phyloP scores from a whole-genome alignment of 2,113 vertebrate species.

The Gnathonemus longibarbis region DNA sequence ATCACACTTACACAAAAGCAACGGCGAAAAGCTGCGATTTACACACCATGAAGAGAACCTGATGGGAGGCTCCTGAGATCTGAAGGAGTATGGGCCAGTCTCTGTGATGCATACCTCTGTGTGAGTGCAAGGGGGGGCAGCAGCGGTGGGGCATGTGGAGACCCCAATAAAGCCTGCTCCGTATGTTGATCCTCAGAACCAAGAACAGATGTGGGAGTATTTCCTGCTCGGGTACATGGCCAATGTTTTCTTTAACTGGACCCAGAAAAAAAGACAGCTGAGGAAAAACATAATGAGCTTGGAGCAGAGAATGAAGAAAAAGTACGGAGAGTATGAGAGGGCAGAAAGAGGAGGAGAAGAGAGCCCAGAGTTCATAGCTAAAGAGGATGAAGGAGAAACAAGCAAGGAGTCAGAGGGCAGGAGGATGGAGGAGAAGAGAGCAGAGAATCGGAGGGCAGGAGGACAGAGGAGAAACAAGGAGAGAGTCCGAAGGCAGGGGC shows the following conservation, averaged over 20 bases:
- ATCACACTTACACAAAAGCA: neutral
- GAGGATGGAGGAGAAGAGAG: neutral
- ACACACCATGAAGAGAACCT: neutral
- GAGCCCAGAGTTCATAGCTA: neutral
- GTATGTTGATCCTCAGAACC: constrained; percentile 60
- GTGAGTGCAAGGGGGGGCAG: constrained; percentile 28
- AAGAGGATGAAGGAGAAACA: neutral
- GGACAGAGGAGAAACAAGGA: neutral
- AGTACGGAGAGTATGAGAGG: neutral
- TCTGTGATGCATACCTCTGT: constrained; percentile 25
- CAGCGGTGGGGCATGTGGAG: constrained; percentile 31
- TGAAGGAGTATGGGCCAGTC: neutral
- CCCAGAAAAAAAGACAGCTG: constrained; percentile 43
- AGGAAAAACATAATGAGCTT: constrained; percentile 23
- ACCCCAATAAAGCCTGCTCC: constrained; percentile 50
- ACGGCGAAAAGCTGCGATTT: neutral
- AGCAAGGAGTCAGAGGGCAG: neutral
- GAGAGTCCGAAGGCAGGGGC: neutral
- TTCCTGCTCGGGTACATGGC: constrained; percentile 53
- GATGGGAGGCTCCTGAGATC: neutral
- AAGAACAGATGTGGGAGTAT: constrained; percentile 67
- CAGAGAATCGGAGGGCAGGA: neutral
- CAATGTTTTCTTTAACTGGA: constrained; percentile 57
- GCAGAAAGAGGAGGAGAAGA: neutral
- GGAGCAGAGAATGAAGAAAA: neutral